phyloP scores from a whole-genome alignment of 2,888 invertebrate genomes.

The Ischnus inquisitorius region DNA sequence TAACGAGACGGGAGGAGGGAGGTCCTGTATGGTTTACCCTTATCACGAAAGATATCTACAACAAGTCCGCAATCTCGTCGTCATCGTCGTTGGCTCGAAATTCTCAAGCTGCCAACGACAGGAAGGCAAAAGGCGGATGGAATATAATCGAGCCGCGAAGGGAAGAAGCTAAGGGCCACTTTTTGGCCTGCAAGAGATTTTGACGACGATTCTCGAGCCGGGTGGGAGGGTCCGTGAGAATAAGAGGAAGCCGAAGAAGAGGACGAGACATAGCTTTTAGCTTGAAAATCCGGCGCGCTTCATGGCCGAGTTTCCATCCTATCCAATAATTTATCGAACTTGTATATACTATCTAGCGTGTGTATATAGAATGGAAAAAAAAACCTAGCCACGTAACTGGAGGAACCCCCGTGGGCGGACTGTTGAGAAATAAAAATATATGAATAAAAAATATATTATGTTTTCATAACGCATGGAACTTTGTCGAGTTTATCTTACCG shows the following conservation, averaged over 20 bases:
- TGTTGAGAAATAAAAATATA: not conserved
- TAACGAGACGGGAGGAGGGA: not conserved
- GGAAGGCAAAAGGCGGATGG: constrained; percentile 37
- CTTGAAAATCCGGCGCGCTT: constrained; percentile 19
- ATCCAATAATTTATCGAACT: constrained; percentile 31
- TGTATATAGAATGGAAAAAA: not conserved
- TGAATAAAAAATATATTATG: not conserved
- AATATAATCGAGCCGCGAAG: not conserved
- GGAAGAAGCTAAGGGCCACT: constrained; percentile 42
- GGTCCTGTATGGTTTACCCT: constrained; percentile 42
- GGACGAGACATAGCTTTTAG: constrained; percentile 27
- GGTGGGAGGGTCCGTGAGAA: not conserved
- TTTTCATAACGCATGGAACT: not conserved
- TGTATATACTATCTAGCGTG: not conserved
- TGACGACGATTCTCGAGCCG: constrained; percentile 6
- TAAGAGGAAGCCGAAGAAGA: constrained; percentile 1
- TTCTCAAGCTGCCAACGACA: constrained; percentile 61
- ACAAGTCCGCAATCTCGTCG: constrained; percentile 34
- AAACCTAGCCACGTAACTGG: not conserved
- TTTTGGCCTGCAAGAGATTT: constrained; percentile 32
- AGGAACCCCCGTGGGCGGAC: not conserved
- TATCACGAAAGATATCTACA: constrained; percentile 55
- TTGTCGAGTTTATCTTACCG: not conserved
- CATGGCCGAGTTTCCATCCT: not conserved
- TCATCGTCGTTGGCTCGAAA: constrained; percentile 41